phyloP scores from a whole-genome alignment of 2,113 vertebrate genomes.

The Esox niger region DNA sequence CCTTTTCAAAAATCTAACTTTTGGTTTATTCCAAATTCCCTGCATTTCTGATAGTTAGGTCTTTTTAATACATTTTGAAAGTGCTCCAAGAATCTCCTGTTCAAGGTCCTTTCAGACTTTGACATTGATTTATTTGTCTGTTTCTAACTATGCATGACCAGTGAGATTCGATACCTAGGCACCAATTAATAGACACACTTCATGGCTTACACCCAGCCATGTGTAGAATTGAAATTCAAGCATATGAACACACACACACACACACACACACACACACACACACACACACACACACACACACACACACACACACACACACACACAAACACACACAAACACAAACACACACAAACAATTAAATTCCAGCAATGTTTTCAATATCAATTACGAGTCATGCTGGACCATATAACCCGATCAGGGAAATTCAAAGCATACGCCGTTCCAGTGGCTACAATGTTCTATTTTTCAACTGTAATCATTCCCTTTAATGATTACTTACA shows the following conservation, averaged over 20 bases:
- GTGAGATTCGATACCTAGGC: conserved; percentile 11
- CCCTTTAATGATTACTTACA: conserved; percentile 34
- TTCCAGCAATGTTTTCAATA: neutral
- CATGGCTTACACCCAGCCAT: neutral
- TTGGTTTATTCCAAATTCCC: neutral
- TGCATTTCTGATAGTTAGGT: neutral
- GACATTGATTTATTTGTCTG: neutral
- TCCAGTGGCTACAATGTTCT: conserved; percentile 15
- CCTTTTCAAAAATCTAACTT: neutral
- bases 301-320: conserved; percentile 1
- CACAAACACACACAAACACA: conserved; percentile 9
- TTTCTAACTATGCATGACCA: conserved; percentile 29
- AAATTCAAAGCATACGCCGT: neutral
- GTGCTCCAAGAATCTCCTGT: neutral
- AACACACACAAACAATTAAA: neutral
- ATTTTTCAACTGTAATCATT: neutral
- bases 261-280: neutral
- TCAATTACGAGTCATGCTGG: neutral
- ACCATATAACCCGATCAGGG: neutral
- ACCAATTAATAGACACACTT: conserved; percentile 3
- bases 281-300: neutral
- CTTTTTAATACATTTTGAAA: neutral
- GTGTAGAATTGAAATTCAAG: neutral
- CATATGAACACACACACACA: conserved; percentile 9
- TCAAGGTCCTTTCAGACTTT: neutral